phyloP scores from a whole-genome alignment of 2,888 invertebrate species.

The Acleris sparsana region DNA sequence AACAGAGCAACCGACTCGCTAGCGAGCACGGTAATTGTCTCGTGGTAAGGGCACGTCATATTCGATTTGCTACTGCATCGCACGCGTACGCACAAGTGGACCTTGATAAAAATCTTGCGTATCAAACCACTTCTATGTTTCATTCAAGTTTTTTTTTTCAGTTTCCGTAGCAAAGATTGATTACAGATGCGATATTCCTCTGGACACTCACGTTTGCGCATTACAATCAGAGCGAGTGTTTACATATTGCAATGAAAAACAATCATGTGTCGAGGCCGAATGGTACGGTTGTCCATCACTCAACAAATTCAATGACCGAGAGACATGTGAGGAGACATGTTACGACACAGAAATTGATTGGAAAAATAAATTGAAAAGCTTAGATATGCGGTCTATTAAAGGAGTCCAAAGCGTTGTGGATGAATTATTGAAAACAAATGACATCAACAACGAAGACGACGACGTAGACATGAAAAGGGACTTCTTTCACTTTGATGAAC shows the following conservation, averaged over 20 bases:
- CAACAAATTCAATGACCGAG: slow-evolving; percentile 14
- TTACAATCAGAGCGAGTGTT: slow-evolving; percentile 3
- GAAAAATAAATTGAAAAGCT: slow-evolving; percentile 15
- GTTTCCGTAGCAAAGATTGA: background rate
- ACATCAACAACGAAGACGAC: background rate
- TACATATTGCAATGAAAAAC: slow-evolving; percentile 5
- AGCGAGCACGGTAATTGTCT: too few relatives aligned
- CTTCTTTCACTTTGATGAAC: too few relatives aligned
- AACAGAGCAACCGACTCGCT: too few relatives aligned
- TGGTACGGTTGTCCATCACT: slow-evolving; percentile 17
- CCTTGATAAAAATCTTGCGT: too few relatives aligned
- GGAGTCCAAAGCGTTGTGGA: slow-evolving; percentile 26
- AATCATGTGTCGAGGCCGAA: slow-evolving; percentile 9
- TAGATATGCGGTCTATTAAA: slow-evolving; percentile 2
- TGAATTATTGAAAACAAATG: slow-evolving; percentile 12
- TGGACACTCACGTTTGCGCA: slow-evolving; percentile 7
- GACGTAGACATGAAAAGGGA: too few relatives aligned
- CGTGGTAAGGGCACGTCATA: too few relatives aligned
- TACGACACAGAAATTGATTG: slow-evolving; percentile 2
- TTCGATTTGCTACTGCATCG: too few relatives aligned
- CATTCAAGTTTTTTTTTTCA: background rate
- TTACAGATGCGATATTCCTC: background rate
- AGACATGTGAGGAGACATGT: slow-evolving; percentile 3
- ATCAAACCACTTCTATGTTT: background rate
- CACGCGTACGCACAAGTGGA: too few relatives aligned